Conservation (phyloP, 1,140 invertebrate species). For the Neodiprion fabricii region DNA sequence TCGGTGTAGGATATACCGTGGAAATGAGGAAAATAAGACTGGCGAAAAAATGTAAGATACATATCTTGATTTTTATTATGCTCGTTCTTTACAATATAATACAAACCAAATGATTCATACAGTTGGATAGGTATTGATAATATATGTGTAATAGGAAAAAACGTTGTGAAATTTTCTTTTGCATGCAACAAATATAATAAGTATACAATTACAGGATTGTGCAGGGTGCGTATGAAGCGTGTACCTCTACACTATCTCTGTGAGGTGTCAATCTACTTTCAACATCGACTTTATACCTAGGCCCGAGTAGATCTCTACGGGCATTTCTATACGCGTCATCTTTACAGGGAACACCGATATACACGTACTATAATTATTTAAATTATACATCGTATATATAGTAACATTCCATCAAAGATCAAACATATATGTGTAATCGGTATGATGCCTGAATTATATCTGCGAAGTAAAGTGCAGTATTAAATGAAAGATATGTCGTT, state of each 20-base stretch:
- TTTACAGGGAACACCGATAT: background rate
- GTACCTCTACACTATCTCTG: constrained; percentile 7
- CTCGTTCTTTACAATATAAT: constrained; percentile 35
- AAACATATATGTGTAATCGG: background rate
- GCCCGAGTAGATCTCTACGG: background rate
- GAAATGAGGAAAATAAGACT: constrained; percentile 3
- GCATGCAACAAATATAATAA: background rate
- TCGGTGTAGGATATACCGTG: too few relatives aligned
- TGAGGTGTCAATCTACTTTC: background rate
- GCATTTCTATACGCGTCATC: too few relatives aligned
- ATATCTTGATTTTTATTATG: constrained; percentile 30
- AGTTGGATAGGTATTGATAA: background rate
- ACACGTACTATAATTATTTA: constrained; percentile 2
- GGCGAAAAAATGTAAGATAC: constrained; percentile 19
- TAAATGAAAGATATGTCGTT: background rate
- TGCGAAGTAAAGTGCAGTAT: background rate
- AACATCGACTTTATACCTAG: background rate
- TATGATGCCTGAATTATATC: background rate
- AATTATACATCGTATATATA: background rate
- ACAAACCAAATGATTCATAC: constrained; percentile 25
- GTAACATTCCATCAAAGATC: background rate
- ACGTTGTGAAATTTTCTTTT: background rate
- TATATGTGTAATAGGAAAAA: background rate
- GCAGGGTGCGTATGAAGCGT: constrained; percentile 15
- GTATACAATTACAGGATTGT: background rate